A percentile compares a stretch with the other conserved stretches of the same genome.
These are phyloP conservation scores for Hirtodrosophila confusa DNA, from an alignment of 2,888 invertebrate species.

Conservation along the genomic window DNA sequence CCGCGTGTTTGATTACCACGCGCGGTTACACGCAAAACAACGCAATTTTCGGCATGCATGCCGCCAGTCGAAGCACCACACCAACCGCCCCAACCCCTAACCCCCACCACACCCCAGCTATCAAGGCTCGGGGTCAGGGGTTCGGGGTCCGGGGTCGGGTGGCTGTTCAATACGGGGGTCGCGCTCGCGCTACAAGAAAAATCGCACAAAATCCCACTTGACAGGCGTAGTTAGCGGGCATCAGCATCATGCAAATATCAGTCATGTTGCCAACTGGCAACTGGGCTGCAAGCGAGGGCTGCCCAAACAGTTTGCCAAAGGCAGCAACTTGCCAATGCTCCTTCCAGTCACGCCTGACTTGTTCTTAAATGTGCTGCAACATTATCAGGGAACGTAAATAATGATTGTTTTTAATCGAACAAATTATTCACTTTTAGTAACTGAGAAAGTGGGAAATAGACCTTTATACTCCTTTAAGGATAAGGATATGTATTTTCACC, in stretches of 20 bases:
- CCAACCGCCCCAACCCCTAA: constrained; percentile 13
- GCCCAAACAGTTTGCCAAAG: constrained; percentile 11
- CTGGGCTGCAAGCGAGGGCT: constrained; percentile 49
- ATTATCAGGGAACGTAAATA: no score
- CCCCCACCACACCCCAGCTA: constrained; percentile 11
- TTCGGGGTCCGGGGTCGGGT: constrained; percentile 5
- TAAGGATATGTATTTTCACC: no score
- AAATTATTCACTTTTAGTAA: no score
- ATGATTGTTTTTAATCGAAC: no score
- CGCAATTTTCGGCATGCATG: constrained; percentile 82
- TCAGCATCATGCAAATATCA: constrained; percentile 78
- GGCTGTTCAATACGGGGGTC: constrained; percentile 68
- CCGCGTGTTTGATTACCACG: constrained; percentile 82
- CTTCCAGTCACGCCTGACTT: no score
- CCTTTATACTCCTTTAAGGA: no score
- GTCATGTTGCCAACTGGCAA: constrained; percentile 62
- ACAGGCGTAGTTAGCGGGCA: constrained; percentile 83
- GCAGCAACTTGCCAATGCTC: no score
- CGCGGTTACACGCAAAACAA: constrained; percentile 83
- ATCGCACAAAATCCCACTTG: constrained; percentile 83
- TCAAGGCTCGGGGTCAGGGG: constrained; percentile 9
- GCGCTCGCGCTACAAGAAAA: constrained; percentile 79
- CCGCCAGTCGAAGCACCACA: constrained; percentile 58
- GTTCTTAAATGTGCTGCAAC: no score
- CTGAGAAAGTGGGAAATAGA: no score